Base-by-base conservation (phyloP, 2,797 vertebrate species). In the Iguana delicatissima region DNA sequence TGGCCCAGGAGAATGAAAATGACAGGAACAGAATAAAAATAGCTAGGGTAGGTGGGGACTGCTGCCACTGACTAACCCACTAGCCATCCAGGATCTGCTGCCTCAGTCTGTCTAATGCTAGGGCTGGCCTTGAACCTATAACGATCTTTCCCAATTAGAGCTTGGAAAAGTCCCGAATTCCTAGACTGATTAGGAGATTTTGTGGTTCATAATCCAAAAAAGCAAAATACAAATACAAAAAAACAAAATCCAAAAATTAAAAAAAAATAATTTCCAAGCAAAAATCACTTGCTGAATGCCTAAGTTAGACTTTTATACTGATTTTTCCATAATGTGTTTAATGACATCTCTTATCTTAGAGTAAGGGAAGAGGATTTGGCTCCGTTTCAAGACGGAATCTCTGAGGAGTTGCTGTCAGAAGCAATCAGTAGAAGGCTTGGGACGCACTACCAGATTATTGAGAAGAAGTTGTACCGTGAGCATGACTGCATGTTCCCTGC, bases 401-500 rank as follows among this genome's bases (percentile, higher is more conserved):
- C 99, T 38, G 97, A 97, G 93, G 97, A 98, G 24, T 90, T 97
- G 3, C 98, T 99, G 97, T 95, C 96, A 0, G 96, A 98, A 0
- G 97, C 98, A 0, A 92, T 99, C 50, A 96, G 96, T 57, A 97
- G 97, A 86, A 98, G 98, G 67, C 96, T 99, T 0, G 99, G 99
- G 38, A 99, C 99, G 0, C 99, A 99, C 95, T 99, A 99, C 96
- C 99, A 99, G 96, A 97, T 99, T 90, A 97, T 99, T 83, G 97
- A 96, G 50, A 98, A 98, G 86, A 98, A 97, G 91, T 88, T 99
- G 88, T 99, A 98, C 96, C 97, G 99, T 88, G 98, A 99, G 95
- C 97, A 97, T 80, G 98, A 98, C 95, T 99, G 99, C 91, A 98
- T 99, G 98, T 99, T 99, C 93, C 98, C 99, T 62, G 98, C 99